Evolutionary conservation across 2,888 invertebrate genomes (phyloP).

Genomic region (Drosophila macrospina): DNA sequence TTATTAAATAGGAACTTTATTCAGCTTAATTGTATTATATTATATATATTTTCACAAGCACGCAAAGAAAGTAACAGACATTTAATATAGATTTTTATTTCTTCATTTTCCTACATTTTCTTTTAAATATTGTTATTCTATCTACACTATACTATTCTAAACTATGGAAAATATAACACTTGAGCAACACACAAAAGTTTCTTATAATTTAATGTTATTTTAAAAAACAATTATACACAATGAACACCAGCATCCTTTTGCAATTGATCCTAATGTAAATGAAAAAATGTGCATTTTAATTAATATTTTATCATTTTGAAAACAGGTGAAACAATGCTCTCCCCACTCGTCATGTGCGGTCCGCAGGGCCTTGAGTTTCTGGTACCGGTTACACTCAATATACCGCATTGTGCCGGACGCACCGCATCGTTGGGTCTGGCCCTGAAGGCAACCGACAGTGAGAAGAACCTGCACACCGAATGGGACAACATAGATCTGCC

Average conservation of each 20-base stretch:
- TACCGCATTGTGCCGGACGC: constrained; percentile 94
- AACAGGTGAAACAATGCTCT: constrained; percentile 96
- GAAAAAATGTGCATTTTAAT: constrained; percentile 4
- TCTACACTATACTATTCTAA: constrained; percentile 3
- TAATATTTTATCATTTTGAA: constrained; percentile 3
- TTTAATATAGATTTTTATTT: too few species aligned
- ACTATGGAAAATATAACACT: constrained; percentile 26
- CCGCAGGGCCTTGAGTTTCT: constrained; percentile 96
- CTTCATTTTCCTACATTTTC: neutral
- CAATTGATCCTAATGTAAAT: neutral
- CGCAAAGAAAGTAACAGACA: too few species aligned
- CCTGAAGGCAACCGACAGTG: constrained; percentile 92
- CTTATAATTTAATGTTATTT: constrained; percentile 5
- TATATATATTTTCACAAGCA: too few species aligned
- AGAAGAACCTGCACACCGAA: constrained; percentile 93
- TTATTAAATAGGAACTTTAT: too few species aligned
- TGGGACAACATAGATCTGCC: constrained; percentile 94
- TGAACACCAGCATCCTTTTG: constrained; percentile 39
- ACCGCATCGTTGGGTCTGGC: constrained; percentile 91
- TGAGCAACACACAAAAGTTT: constrained; percentile 14
- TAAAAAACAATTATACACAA: constrained; percentile 25
- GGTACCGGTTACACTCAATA: constrained; percentile 94
- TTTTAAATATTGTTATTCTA: constrained; percentile 9
- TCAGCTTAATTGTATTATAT: too few species aligned
- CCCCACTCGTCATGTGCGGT: constrained; percentile 98